Percentiles rank a stretch among this genome's conserved stretches.
Evolutionary conservation across 2,888 invertebrate genomes (phyloP).

Genomic region (Eutolmus rufibarbis): DNA sequence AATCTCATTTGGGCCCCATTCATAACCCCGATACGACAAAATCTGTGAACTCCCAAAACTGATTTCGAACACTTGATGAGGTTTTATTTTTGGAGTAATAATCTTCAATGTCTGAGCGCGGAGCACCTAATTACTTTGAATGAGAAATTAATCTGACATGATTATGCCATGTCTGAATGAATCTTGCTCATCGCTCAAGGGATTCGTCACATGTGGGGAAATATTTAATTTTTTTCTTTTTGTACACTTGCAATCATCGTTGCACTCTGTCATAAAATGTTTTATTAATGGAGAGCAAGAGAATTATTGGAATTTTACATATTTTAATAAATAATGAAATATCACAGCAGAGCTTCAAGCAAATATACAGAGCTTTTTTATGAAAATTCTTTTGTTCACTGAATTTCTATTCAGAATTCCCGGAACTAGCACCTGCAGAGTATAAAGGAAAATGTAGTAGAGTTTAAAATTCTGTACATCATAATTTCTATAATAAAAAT

Average conservation of each 20-base stretch:
- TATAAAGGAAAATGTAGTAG: too few species aligned
- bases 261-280: background rate
- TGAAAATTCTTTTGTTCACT: too few species aligned
- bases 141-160: background rate
- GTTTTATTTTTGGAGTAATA: background rate
- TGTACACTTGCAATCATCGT: background rate
- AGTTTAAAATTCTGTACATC: too few species aligned
- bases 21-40: background rate
- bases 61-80: slow-evolving; percentile 7
- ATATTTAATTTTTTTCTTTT: background rate
- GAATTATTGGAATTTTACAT: background rate
- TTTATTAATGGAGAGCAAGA: background rate
- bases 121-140: background rate
- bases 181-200: background rate
- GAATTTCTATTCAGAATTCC: too few species aligned
- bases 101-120: background rate
- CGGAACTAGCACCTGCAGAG: too few species aligned
- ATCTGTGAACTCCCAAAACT: slow-evolving; percentile 5
- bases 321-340: background rate
- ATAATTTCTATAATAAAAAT: too few species aligned
- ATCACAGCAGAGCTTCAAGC: too few species aligned
- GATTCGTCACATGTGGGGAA: background rate
- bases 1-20: slow-evolving; percentile 11
- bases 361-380: too few species aligned
- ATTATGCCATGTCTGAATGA: background rate